Evolutionary conservation across 2,113 vertebrate genomes (phyloP).

Genomic region (Falco punctatus): DNA sequence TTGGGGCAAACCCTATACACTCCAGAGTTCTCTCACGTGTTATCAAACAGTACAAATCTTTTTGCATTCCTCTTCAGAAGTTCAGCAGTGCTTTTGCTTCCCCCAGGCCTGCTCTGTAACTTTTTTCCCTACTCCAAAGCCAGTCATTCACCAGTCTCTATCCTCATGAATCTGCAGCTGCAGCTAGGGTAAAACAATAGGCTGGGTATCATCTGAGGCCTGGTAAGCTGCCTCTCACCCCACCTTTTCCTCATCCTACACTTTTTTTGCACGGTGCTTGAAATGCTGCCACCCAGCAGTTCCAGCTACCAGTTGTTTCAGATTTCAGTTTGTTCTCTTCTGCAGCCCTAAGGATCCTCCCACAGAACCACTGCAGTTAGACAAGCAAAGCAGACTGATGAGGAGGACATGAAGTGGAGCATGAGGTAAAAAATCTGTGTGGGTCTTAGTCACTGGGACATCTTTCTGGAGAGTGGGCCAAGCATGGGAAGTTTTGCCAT

Average conservation of each 20-base stretch:
- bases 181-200: neutral
- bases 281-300: neutral
- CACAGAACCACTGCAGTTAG: neutral
- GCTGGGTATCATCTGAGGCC: neutral
- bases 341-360: neutral
- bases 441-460: neutral
- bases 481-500: neutral
- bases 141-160: neutral
- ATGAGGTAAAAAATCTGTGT: neutral
- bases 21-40: neutral
- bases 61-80: neutral
- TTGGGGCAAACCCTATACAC: neutral
- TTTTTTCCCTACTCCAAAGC: neutral
- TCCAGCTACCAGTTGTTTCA: neutral
- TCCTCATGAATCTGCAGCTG: neutral
- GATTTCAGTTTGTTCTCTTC: neutral
- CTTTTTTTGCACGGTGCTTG: neutral
- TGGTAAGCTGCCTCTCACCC: neutral
- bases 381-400: neutral
- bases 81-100: neutral
- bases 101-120: neutral
- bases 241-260: neutral
- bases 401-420: neutral
- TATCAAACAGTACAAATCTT: neutral
- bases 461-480: neutral